These are phyloP conservation scores for Eclectus roratus DNA, from an alignment of 2,113 vertebrate genomes.

Conservation along the genomic window DNA sequence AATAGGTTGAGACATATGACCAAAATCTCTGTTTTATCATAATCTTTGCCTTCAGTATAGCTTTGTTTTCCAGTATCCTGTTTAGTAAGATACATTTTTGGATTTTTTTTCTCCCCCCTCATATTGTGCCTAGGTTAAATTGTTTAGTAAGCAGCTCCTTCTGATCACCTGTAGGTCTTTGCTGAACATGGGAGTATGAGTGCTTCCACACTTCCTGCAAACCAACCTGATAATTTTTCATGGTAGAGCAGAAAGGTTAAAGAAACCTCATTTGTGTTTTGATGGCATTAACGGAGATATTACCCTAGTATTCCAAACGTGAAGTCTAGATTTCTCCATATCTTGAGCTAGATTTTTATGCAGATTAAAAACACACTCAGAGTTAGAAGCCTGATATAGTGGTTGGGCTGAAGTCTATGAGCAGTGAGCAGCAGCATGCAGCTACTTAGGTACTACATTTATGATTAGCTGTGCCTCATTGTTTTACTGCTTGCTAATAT, in stretches of 20 bases:
- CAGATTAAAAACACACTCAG: background rate
- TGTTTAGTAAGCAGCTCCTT: background rate
- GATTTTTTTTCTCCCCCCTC: rapidly evolving
- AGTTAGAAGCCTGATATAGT: background rate
- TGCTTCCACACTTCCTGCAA: background rate
- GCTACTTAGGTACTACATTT: background rate
- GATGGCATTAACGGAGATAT: background rate
- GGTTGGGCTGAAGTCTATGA: background rate
- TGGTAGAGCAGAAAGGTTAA: background rate
- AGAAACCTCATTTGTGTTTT: background rate
- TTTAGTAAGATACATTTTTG: background rate
- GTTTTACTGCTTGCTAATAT: background rate
- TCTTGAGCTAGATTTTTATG: background rate
- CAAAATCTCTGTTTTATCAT: background rate
- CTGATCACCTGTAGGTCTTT: background rate
- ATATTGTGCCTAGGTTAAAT: background rate
- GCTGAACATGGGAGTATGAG: background rate
- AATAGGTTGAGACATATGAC: background rate
- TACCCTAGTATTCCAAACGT: background rate
- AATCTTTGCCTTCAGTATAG: background rate
- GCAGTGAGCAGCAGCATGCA: background rate
- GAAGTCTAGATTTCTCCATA: background rate
- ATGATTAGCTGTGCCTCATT: background rate
- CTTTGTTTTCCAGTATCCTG: background rate
- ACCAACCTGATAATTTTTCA: background rate